Conservation (phyloP, 2,113 vertebrate species). For the Alectura lathami region DNA sequence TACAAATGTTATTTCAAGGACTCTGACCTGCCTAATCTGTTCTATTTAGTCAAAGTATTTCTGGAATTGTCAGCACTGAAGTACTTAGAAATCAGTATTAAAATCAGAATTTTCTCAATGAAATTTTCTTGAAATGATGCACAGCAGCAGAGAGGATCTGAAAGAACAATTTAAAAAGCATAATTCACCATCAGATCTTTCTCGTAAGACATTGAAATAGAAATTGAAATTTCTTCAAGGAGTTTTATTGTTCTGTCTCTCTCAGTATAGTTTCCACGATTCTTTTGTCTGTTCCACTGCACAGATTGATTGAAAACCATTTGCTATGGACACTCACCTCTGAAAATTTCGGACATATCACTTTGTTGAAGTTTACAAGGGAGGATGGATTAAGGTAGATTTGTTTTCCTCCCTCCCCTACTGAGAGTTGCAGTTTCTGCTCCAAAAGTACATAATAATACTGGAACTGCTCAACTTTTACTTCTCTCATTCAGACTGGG, state of each 20-base stretch:
- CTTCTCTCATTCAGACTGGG: fast-evolving
- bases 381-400: neutral
- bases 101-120: neutral
- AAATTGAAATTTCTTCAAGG: neutral
- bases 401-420: neutral
- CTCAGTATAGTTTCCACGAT: neutral
- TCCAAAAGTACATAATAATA: neutral
- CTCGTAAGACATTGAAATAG: neutral
- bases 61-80: neutral
- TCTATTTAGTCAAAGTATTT: neutral
- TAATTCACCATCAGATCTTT: neutral
- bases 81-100: neutral
- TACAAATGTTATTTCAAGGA: neutral
- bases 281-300: neutral
- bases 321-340: neutral
- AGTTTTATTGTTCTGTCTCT: neutral
- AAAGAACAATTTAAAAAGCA: neutral
- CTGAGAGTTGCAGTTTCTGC: neutral
- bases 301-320: neutral
- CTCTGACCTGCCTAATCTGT: neutral
- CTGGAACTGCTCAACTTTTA: fast-evolving
- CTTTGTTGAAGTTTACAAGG: neutral
- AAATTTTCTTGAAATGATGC: neutral
- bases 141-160: neutral
- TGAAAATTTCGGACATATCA: neutral